Conservation (phyloP, 1,140 invertebrate genomes). For the Brachionus manjavacas region DNA sequence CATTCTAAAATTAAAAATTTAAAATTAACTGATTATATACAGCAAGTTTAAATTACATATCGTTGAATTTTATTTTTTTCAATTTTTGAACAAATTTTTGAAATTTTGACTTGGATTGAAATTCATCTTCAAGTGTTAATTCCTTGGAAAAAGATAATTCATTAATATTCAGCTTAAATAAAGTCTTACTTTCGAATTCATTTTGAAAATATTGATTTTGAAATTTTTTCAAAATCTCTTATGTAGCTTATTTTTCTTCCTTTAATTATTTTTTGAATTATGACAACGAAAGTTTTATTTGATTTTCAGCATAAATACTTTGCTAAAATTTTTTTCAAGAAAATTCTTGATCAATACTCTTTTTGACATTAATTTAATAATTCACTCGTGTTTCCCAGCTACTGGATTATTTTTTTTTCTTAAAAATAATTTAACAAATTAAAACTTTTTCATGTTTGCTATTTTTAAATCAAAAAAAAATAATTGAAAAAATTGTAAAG, state of each 20-base stretch:
- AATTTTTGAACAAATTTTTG: background rate
- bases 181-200: background rate
- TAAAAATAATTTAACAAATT: too few relatives aligned
- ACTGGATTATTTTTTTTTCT: too few relatives aligned
- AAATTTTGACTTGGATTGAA: background rate
- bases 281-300: too few relatives aligned
- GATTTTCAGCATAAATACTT: too few relatives aligned
- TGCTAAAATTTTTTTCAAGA: too few relatives aligned
- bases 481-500: too few relatives aligned
- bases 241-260: background rate
- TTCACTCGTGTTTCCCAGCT: too few relatives aligned
- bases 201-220: background rate
- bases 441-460: too few relatives aligned
- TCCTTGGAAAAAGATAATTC: background rate
- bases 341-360: too few relatives aligned
- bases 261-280: too few relatives aligned
- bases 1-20: conserved; percentile 2
- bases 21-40: background rate
- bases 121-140: background rate
- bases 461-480: too few relatives aligned
- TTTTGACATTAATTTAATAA: too few relatives aligned
- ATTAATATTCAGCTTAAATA: background rate
- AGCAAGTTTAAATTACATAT: background rate
- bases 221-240: background rate
- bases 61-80: background rate